Conservation (phyloP, 2,113 vertebrate genomes). For the Paradoxurus hermaphroditus region DNA sequence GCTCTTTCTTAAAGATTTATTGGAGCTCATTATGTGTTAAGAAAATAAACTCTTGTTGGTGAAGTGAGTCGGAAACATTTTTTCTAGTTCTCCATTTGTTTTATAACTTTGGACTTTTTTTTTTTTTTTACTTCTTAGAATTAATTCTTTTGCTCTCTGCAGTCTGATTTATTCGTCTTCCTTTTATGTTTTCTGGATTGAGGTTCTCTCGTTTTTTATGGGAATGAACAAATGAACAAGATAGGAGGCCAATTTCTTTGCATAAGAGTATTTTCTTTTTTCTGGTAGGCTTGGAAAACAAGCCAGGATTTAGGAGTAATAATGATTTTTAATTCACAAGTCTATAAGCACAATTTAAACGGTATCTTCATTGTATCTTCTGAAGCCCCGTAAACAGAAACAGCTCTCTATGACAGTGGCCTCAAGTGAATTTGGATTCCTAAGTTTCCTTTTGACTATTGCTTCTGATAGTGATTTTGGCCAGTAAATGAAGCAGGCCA, state of each 20-base stretch:
- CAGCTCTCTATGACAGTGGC: neutral
- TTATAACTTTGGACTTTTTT: neutral
- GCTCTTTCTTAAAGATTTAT: neutral
- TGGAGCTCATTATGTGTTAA: neutral
- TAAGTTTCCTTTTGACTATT: neutral
- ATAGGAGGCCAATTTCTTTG: neutral
- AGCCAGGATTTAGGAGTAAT: neutral
- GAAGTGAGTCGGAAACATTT: neutral
- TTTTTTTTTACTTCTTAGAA: neutral
- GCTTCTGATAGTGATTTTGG: neutral
- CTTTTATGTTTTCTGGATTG: neutral
- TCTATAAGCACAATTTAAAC: constrained; percentile 1
- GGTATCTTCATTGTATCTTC: neutral
- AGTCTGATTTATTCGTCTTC: neutral
- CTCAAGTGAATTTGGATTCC: neutral
- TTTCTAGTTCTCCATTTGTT: neutral
- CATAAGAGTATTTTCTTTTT: neutral
- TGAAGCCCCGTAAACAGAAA: neutral
- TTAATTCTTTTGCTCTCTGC: neutral
- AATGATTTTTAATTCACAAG: neutral
- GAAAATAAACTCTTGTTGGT: neutral
- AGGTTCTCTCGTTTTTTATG: neutral
- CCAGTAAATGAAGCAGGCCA: neutral
- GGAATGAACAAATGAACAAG: neutral
- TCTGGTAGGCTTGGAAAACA: neutral